Base-by-base conservation (phyloP, 2,113 vertebrate genomes). In the Salvelinus fontinalis region DNA sequence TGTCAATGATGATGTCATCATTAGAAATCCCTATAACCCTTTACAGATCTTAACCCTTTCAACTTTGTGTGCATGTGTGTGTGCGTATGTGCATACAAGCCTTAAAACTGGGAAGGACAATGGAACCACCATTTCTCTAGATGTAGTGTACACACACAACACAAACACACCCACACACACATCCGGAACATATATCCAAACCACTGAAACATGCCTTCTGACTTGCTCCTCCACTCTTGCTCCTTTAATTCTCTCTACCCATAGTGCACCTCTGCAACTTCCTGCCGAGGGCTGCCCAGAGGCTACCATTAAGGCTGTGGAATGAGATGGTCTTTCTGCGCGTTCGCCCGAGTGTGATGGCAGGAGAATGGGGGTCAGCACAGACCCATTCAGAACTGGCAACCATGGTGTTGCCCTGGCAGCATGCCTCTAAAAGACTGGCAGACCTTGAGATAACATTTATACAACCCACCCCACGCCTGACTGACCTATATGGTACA, bases 371-470 rank as follows among this genome's bases (percentile, higher is more conserved):
- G 48, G 76, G 88, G 75, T 85, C 82, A 83, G 79, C 81, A 73
- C 79, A 70, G 81, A 77, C 77, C 83, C 74, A 86, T 88, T 88
- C 84, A 83, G 54, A 69, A 67, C 75, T 84, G 85, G 85, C 81
- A 85, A 73, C 22, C 18, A 7, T 22, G 59, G 65, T 49, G 72
- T 81, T 66, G 68, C 62, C 80, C 69, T 80, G 80, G 87, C 82
- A 73, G 62, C 34, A 80, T 82, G 83, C 80, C 75, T 60, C 74
- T 73, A 26, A 88, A 84, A 87, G 81, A 71, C 85, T 80, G 81
- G 65, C 71, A 59, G 67, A 65, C 70, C 44, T 74, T 78, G 84
- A 84, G 82, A 87, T 83, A 91, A 87, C 86, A 90, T 88, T 87
- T 88, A 85, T 49, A 75, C 73, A 83, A 72, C 51, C 64, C 64